Percentiles rank a stretch among this genome's conserved stretches.
These are phyloP conservation scores for Tridacna gigas DNA, from an alignment of 2,888 invertebrate genomes.

Conservation along the genomic window DNA sequence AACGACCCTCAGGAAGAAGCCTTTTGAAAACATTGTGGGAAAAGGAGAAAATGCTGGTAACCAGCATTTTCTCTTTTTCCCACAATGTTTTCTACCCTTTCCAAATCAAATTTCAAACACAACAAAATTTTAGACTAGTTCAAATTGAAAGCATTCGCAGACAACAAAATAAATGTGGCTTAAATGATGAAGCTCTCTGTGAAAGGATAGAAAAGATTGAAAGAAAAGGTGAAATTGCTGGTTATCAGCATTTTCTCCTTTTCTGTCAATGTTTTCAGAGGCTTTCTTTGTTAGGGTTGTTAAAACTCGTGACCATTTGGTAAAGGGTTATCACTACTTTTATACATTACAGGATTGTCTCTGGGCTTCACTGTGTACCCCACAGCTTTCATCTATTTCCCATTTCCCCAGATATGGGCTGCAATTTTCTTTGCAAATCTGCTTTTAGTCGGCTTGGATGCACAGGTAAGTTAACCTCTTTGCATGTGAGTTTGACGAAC, in stretches of 20 bases:
- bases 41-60: background rate
- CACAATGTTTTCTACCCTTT: background rate
- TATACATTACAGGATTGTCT: constrained; percentile 70
- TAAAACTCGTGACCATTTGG: background rate
- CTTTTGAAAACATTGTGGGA: background rate
- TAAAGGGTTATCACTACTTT: too few species aligned
- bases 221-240: background rate
- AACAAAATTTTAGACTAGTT: background rate
- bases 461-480: constrained; percentile 59
- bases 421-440: constrained; percentile 76
- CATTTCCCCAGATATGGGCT: constrained; percentile 76
- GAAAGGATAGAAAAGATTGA: background rate
- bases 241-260: background rate
- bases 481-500: too few species aligned
- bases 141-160: background rate
- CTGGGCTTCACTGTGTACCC: constrained; percentile 80
- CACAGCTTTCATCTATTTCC: constrained; percentile 74
- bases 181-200: background rate
- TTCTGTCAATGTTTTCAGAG: background rate
- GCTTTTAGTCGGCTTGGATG: constrained; percentile 69
- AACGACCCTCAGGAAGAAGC: too few species aligned
- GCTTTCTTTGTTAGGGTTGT: background rate
- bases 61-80: background rate
- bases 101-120: background rate
- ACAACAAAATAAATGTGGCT: too few species aligned